A percentile compares a stretch with the other conserved stretches of the same genome.
Conservation (phyloP, 2,888 invertebrate genomes). For the Cerastis rubricosa region DNA sequence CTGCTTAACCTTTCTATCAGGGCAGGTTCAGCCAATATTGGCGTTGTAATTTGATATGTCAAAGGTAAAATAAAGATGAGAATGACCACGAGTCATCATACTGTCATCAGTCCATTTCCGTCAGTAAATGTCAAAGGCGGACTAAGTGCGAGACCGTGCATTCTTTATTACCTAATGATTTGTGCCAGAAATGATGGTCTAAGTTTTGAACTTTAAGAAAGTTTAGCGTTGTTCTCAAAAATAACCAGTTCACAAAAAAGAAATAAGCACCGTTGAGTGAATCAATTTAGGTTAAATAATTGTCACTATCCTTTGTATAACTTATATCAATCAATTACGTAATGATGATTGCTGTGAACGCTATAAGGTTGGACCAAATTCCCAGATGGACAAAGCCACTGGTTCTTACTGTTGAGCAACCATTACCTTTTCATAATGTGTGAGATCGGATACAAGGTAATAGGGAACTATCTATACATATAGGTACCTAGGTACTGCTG, state of each 20-base stretch:
- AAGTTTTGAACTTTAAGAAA: background rate
- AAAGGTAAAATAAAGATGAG: background rate
- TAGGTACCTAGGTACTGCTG: background rate
- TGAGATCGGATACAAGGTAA: constrained; percentile 18
- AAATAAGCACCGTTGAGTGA: background rate
- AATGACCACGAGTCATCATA: background rate
- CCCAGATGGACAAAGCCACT: background rate
- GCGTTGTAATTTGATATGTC: background rate
- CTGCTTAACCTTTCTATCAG: background rate
- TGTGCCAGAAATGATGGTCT: background rate
- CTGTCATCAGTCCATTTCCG: constrained; percentile 13
- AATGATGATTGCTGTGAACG: background rate
- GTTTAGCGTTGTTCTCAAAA: background rate
- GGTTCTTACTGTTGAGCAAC: background rate
- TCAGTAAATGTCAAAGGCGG: constrained; percentile 20
- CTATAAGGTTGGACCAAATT: background rate
- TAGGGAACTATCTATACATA: background rate
- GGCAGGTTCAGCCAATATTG: background rate
- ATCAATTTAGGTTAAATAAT: background rate
- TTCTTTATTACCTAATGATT: constrained; percentile 3
- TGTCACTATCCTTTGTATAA: background rate
- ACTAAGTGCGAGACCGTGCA: background rate
- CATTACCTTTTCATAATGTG: background rate
- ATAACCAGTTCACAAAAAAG: background rate
- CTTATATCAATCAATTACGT: background rate